Evolutionary conservation across 92 coral and sea anemone species (phyloP).

Genomic region (Umimayanthus chanpuru): DNA sequence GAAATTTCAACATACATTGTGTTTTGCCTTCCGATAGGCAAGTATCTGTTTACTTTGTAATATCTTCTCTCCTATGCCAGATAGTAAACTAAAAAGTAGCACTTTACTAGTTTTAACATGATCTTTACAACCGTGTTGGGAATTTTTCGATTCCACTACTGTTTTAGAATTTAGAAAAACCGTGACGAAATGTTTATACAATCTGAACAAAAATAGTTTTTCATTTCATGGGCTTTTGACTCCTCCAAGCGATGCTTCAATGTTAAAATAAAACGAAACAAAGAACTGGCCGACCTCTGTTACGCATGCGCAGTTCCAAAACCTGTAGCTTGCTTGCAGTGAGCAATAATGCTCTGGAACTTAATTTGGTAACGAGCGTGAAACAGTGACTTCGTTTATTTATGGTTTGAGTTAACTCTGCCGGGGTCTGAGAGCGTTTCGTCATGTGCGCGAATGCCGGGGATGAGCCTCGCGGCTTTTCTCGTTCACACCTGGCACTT

Average conservation of each 20-base stretch:
- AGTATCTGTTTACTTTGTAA: too few species aligned
- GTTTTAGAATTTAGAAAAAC: too few species aligned
- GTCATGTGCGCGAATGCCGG: not conserved
- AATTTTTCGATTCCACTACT: too few species aligned
- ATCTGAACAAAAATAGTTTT: too few species aligned
- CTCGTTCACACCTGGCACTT: constrained; percentile 23
- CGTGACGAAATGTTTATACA: too few species aligned
- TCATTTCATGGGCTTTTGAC: too few species aligned
- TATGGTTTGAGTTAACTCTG: not conserved
- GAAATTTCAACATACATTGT: too few species aligned
- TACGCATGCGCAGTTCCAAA: not conserved
- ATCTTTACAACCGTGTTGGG: too few species aligned
- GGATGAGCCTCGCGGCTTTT: constrained; percentile 14
- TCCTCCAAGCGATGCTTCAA: not conserved
- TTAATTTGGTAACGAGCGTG: not conserved
- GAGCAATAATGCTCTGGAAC: not conserved
- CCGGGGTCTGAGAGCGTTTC: not conserved
- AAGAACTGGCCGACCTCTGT: not conserved
- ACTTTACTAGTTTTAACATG: too few species aligned
- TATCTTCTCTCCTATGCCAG: too few species aligned
- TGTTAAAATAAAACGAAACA: not conserved
- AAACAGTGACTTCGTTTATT: not conserved
- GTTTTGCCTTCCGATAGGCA: too few species aligned
- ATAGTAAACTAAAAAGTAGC: too few species aligned
- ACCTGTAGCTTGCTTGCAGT: not conserved